Percentiles rank a stretch among this genome's conserved stretches.
Conservation (phyloP, 2,797 vertebrate genomes). For the Sparidentex hasta region DNA sequence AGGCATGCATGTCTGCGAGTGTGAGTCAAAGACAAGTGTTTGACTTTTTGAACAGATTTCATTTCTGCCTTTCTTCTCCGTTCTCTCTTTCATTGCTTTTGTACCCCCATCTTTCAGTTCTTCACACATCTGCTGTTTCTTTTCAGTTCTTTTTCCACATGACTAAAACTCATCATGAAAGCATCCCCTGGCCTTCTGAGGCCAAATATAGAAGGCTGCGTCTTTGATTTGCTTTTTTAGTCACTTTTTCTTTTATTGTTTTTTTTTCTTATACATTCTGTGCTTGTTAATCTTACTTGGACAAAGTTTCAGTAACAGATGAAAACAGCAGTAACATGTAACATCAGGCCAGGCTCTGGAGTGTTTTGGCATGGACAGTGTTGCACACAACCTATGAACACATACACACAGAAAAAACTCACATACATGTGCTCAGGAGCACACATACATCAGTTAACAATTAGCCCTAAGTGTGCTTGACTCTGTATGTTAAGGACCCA, state of each 20-base stretch:
- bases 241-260: conserved; percentile 25
- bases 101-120: conserved; percentile 56
- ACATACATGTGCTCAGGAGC: conserved; percentile 49
- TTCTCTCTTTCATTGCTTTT: conserved; percentile 56
- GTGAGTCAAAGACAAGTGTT: conserved; percentile 64
- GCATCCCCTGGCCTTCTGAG: conserved; percentile 52
- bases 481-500: conserved; percentile 81
- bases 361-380: conserved; percentile 16
- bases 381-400: conserved; percentile 27
- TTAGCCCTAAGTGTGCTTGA: conserved; percentile 83
- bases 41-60: conserved; percentile 67
- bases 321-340: conserved; percentile 29
- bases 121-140: conserved; percentile 52
- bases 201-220: conserved; percentile 57
- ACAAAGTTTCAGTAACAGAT: conserved; percentile 51
- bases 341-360: conserved; percentile 18
- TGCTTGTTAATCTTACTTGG: conserved; percentile 3
- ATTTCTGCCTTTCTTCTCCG: conserved; percentile 60
- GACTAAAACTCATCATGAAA: conserved; percentile 57
- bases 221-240: conserved; percentile 38
- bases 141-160: conserved; percentile 37
- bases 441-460: conserved; percentile 75
- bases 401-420: conserved; percentile 21
- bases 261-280: conserved; percentile 3
- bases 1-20: conserved; percentile 42